Percentiles rank a stretch among this genome's conserved stretches.
phyloP scores from a whole-genome alignment of 1,140 invertebrate genomes.

The Panonychus citri region DNA sequence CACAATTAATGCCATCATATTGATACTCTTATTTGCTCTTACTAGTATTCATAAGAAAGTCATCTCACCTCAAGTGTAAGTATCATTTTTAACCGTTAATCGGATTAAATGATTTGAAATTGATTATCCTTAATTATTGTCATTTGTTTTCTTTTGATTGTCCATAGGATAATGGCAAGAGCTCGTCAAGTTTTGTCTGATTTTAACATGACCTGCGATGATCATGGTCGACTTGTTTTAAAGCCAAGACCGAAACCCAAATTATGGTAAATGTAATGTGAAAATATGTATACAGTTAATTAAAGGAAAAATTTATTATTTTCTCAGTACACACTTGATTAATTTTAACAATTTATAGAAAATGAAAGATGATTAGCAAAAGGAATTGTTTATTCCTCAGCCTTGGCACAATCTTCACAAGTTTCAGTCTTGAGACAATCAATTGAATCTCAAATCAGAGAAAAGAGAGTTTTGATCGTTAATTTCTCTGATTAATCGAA shows the following conservation, averaged over 20 bases:
- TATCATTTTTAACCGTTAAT: neutral
- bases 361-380: too few species aligned
- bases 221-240: constrained; percentile 70
- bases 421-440: too few species aligned
- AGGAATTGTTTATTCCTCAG: too few species aligned
- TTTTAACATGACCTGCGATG: constrained; percentile 95
- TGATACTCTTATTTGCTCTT: constrained; percentile 54
- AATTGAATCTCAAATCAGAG: too few species aligned
- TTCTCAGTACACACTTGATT: too few species aligned
- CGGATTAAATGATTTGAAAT: neutral
- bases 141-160: constrained; percentile 3
- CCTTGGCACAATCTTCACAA: too few species aligned
- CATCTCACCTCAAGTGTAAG: constrained; percentile 68
- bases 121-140: neutral
- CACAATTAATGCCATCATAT: constrained; percentile 58
- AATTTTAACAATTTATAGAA: too few species aligned
- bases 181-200: constrained; percentile 66
- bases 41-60: constrained; percentile 81
- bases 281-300: too few species aligned
- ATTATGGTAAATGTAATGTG: too few species aligned
- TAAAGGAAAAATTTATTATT: too few species aligned
- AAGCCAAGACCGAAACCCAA: constrained; percentile 31
- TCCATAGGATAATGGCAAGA: constrained; percentile 50
- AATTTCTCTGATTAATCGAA: too few species aligned
- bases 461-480: too few species aligned